Evolutionary conservation across 2,888 invertebrate genomes (phyloP).

Genomic region (Ecliptopera silaceata): DNA sequence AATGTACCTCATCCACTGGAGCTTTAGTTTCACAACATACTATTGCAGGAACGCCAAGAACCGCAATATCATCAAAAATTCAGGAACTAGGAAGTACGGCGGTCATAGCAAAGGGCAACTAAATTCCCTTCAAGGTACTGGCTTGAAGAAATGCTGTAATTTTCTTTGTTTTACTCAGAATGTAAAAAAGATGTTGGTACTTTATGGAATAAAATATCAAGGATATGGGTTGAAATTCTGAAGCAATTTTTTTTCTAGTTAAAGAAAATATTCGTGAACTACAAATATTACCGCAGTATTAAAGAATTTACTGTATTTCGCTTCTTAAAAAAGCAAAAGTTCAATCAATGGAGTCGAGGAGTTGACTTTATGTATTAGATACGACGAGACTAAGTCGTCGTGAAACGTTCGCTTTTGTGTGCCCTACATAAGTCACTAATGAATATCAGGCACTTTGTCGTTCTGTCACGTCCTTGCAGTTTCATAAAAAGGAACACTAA

Average conservation of each 20-base stretch:
- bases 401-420: neutral
- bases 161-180: no score
- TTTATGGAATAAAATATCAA: no score
- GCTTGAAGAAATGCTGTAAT: no score
- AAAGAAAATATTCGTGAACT: no score
- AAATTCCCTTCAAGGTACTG: constrained; percentile 7
- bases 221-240: no score
- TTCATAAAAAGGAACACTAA: constrained; percentile 16
- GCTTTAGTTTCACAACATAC: constrained; percentile 25
- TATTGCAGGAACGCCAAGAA: constrained; percentile 27
- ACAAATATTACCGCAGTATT: no score
- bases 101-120: constrained; percentile 19
- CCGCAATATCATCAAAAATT: constrained; percentile 41
- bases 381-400: neutral
- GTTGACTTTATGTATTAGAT: neutral
- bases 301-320: no score
- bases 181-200: no score
- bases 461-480: constrained; percentile 21
- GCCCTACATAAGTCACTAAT: constrained; percentile 1
- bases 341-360: no score
- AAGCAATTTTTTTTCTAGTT: no score
- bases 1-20: constrained; percentile 17
- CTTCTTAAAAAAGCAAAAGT: no score
- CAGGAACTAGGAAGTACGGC: constrained; percentile 30
- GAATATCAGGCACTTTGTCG: constrained; percentile 1